A percentile compares a stretch with the other conserved stretches of the same genome.
Conservation (phyloP, 2,797 vertebrate genomes). For the Chiroxiphia lanceolata region DNA sequence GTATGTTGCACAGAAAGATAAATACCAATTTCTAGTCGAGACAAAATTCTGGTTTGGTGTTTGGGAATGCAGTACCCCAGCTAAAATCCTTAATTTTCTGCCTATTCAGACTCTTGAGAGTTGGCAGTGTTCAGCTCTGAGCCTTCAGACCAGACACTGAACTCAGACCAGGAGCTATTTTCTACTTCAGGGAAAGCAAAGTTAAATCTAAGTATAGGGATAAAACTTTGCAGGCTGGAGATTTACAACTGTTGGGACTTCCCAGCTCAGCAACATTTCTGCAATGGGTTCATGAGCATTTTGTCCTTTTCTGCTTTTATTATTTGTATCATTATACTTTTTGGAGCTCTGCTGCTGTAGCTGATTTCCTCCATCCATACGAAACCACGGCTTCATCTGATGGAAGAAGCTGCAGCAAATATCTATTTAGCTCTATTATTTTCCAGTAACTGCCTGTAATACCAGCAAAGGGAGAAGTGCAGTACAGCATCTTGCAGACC, state of each 20-base stretch:
- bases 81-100: neutral
- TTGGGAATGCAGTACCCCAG: neutral
- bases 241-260: neutral
- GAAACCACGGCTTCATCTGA: neutral
- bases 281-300: neutral
- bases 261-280: neutral
- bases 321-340: rapidly evolving
- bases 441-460: neutral
- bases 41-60: neutral
- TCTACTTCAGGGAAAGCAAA: neutral
- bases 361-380: neutral
- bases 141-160: neutral
- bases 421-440: neutral
- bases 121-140: neutral
- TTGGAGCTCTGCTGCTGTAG: neutral
- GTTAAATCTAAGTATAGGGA: rapidly evolving
- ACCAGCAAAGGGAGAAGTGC: neutral
- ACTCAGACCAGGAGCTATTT: neutral
- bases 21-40: neutral
- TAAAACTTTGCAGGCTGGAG: neutral
- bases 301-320: neutral
- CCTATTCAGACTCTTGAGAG: neutral
- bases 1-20: neutral
- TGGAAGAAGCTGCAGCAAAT: neutral
- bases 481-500: neutral